A percentile compares a stretch with the other conserved stretches of the same genome.
Conservation (phyloP, 2,888 invertebrate species). For the Junonia oenone region DNA sequence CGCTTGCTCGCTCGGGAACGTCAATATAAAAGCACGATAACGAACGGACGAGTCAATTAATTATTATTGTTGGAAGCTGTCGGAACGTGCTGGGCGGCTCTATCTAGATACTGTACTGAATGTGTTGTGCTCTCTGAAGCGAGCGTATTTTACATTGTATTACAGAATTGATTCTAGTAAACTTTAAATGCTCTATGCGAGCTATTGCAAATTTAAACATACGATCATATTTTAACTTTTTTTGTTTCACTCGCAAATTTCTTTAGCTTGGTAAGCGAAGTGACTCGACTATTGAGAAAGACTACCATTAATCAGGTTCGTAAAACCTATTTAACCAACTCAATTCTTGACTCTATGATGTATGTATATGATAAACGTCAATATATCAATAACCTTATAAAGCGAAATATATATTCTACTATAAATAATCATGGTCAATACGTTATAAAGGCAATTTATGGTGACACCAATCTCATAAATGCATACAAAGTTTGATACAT, state of each 20-base stretch:
- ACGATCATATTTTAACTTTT: neutral
- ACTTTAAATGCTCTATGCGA: conserved; percentile 19
- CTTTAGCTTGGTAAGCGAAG: neutral
- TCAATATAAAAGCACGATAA: conserved; percentile 80
- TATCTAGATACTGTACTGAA: conserved; percentile 52
- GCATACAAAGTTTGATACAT: too few relatives aligned
- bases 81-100: conserved; percentile 61
- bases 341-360: neutral
- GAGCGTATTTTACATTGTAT: conserved; percentile 34
- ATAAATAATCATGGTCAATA: neutral
- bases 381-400: neutral
- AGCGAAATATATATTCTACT: neutral
- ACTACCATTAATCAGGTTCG: neutral
- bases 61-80: conserved; percentile 78
- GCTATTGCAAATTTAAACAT: conserved; percentile 14
- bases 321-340: neutral
- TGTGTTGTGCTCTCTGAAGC: conserved; percentile 40
- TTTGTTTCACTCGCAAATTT: neutral
- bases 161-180: conserved; percentile 32
- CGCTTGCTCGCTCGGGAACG: conserved; percentile 72
- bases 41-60: conserved; percentile 80
- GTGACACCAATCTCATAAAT: too few relatives aligned
- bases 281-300: neutral
- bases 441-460: too few relatives aligned
- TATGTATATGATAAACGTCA: too few relatives aligned